Evolutionary conservation across 2,888 invertebrate genomes (phyloP).

Genomic region (Megaustenia siamemsis): DNA sequence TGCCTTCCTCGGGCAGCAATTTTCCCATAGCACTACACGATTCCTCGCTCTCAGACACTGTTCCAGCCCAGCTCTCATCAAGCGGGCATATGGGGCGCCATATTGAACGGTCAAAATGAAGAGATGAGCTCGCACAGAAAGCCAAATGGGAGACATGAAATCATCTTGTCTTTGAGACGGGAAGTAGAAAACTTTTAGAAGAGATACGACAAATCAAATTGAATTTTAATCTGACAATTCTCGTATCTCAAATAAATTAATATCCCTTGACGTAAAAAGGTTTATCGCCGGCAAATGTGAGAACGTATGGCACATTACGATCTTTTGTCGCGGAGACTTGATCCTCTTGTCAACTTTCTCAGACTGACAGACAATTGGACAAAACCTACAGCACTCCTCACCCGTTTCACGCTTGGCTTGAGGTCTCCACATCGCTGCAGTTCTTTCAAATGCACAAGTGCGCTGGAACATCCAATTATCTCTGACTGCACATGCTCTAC

Average conservation of each 20-base stretch:
- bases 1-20: conserved; percentile 8
- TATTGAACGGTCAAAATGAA: conserved; percentile 5
- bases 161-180: neutral
- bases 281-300: conserved; percentile 29
- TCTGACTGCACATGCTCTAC: conserved; percentile 26
- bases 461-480: conserved; percentile 35
- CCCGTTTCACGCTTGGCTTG: neutral
- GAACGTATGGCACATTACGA: conserved; percentile 38
- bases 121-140: neutral
- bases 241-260: conserved; percentile 29
- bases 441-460: neutral
- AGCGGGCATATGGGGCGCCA: conserved; percentile 13
- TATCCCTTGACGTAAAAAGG: conserved; percentile 38
- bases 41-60: neutral
- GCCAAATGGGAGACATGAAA: too few species aligned
- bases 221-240: conserved; percentile 31
- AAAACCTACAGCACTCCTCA: neutral
- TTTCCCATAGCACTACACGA: neutral
- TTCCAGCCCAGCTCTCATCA: neutral
- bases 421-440: neutral
- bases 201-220: neutral
- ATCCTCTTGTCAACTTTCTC: neutral
- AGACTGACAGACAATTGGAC: conserved; percentile 24
- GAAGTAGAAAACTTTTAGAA: neutral
- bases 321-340: neutral